These are phyloP conservation scores for Mesorhabditis spiculigera DNA, from an alignment of 2,888 invertebrate species.

Conservation along the genomic window DNA sequence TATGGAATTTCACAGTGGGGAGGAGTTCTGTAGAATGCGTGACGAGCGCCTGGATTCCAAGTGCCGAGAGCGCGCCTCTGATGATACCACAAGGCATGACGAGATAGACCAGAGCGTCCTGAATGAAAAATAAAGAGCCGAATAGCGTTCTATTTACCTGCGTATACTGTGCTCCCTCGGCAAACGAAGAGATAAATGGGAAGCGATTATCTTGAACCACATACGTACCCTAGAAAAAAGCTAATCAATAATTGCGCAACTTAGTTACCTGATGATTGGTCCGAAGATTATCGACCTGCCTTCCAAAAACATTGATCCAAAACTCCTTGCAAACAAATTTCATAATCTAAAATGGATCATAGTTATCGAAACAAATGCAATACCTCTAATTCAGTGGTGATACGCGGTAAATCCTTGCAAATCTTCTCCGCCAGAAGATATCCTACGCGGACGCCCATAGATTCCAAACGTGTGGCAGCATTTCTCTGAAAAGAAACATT, in stretches of 20 bases:
- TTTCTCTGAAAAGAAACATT: conserved; percentile 34
- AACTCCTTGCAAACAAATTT: conserved; percentile 99
- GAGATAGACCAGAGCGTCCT: conserved; percentile 59
- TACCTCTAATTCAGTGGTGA: conserved; percentile 87
- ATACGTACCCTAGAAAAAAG: conserved; percentile 77
- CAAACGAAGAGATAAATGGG: conserved; percentile 81
- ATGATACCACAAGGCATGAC: conserved; percentile 93
- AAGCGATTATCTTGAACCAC: conserved; percentile 94
- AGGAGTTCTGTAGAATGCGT: conserved; percentile 68
- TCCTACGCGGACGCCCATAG: conserved; percentile 66
- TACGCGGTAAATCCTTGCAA: conserved; percentile 31
- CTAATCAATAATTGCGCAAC: neutral
- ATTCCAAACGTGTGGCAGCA: conserved; percentile 62
- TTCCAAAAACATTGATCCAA: conserved; percentile 95
- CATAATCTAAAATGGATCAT: conserved; percentile 68
- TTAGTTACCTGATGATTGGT: conserved; percentile 78
- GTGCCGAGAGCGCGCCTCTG: conserved; percentile 86
- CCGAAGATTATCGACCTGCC: conserved; percentile 92
- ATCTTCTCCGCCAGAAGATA: conserved; percentile 65
- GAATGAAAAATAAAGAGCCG: conserved; percentile 65
- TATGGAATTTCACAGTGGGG: conserved; percentile 56
- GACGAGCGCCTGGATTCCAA: conserved; percentile 80
- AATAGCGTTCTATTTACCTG: conserved; percentile 67
- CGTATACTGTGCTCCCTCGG: conserved; percentile 83
- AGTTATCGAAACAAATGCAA: neutral